Evolutionary conservation across 2,113 vertebrate species (phyloP).

Genomic region (Ciconia stormi): DNA sequence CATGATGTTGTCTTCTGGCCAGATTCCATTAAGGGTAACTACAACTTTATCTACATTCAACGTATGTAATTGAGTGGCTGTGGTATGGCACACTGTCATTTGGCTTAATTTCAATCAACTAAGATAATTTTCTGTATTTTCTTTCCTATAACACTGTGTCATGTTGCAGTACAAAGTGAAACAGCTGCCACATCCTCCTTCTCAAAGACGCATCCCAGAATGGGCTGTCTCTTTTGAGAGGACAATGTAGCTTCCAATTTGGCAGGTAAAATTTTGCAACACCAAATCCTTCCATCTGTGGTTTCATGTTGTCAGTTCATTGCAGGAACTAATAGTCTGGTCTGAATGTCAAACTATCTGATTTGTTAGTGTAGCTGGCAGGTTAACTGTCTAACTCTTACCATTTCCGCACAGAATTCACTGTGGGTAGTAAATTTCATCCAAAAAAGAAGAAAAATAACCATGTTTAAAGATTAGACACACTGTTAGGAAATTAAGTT

Average conservation of each 20-base stretch:
- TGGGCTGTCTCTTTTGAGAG: neutral
- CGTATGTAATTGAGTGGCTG: conserved; percentile 40
- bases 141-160: conserved; percentile 37
- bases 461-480: conserved; percentile 21
- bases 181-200: conserved; percentile 39
- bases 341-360: conserved; percentile 38
- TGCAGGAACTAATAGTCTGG: conserved; percentile 44
- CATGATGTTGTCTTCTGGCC: conserved; percentile 9
- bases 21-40: conserved; percentile 44
- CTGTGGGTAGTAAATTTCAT: neutral
- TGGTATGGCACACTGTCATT: conserved; percentile 55
- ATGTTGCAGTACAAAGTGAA: conserved; percentile 30
- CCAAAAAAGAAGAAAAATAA: neutral
- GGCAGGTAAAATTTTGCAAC: conserved; percentile 43
- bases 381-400: conserved; percentile 31
- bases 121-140: conserved; percentile 46
- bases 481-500: conserved; percentile 17
- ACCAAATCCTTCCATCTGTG: conserved; percentile 52
- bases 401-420: neutral
- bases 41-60: conserved; percentile 49
- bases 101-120: conserved; percentile 54
- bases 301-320: conserved; percentile 29
- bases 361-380: conserved; percentile 54
- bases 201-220: neutral
- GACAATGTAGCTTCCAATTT: neutral